Conservation (phyloP, 2,888 invertebrate species). For the Cybosia mesomella region DNA sequence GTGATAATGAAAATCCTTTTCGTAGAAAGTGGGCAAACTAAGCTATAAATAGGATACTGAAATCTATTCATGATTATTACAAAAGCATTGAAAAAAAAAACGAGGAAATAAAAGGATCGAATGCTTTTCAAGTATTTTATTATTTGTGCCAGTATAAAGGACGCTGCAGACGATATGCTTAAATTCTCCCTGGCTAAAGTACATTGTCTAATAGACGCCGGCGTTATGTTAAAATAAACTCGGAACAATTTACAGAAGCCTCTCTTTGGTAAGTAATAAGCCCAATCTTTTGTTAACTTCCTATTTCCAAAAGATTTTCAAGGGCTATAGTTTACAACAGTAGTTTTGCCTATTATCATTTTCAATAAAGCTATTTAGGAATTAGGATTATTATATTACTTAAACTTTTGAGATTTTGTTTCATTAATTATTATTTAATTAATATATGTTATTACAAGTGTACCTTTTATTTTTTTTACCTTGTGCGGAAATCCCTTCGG, state of each 20-base stretch:
- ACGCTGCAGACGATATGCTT: slow-evolving; percentile 58
- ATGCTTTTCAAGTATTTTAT: slow-evolving; percentile 74
- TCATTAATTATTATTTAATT: not conserved
- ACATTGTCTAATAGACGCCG: slow-evolving; percentile 75
- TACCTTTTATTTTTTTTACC: not conserved
- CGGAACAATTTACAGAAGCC: slow-evolving; percentile 43
- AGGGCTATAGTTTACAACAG: slow-evolving; percentile 22
- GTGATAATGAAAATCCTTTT: slow-evolving; percentile 50
- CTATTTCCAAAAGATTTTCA: slow-evolving; percentile 22
- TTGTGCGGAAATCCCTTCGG: no score
- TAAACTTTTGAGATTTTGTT: not conserved
- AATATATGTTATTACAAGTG: not conserved
- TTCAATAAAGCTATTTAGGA: slow-evolving; percentile 4
- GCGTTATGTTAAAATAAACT: slow-evolving; percentile 59
- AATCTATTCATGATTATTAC: slow-evolving; percentile 58
- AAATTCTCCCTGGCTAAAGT: slow-evolving; percentile 56
- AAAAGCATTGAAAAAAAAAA: slow-evolving; percentile 64
- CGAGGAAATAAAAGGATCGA: slow-evolving; percentile 77
- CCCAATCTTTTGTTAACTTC: slow-evolving; percentile 32
- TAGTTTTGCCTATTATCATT: not conserved
- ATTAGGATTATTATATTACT: slow-evolving; percentile 4
- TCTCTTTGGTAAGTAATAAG: slow-evolving; percentile 33
- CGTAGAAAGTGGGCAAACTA: slow-evolving; percentile 66
- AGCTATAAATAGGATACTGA: slow-evolving; percentile 69
- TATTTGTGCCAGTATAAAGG: slow-evolving; percentile 73